Base-by-base conservation (phyloP, 2,888 invertebrate species). In the Chymomyza fuscimana region DNA sequence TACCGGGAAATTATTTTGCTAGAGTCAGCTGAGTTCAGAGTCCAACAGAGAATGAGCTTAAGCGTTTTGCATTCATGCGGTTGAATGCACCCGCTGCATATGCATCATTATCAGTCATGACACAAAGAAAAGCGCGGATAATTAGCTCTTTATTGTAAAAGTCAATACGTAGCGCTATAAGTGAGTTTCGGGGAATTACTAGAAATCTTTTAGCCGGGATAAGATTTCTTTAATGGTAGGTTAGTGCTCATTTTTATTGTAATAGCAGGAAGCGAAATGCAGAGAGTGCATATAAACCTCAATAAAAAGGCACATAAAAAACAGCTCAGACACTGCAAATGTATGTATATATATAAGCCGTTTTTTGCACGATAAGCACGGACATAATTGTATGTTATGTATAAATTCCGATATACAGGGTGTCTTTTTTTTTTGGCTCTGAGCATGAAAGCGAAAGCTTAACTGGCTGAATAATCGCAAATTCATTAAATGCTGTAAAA, bases 11-110 rank as follows among this genome's bases (percentile, higher is more conserved):
- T 3, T 10, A 36, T 9, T 36, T 36, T 58, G 58, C 58, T 25
- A 4, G 7, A 46, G 77, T 86, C 87, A 86, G 87, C 84, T 36
- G 29, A 65, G 81, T 77, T 70, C 85, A 84, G 77, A 84, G 85
- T 85, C 81, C 87, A 77, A 54, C 68, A 67, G 69, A 50, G 36
- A 71, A 66, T 67, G 58, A 52, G 29, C 29, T 22, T 22, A 29
- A 29, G 40, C 63, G 5, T 5, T 51, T 51, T 51, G 51, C n/a
- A 51, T 16, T 5, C 15, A 56, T 19, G 29, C 72, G 73, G 82
- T 75, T 82, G 76, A 86, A 83, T 75, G 84, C 70, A 86, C 84
- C 81, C 83, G 73, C 78, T 50, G 56, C 67, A 74, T 59, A 7
- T 9, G 32, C 32, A 32, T 32, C 32, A 32, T 54, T 54, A 54